A percentile compares a stretch with the other conserved stretches of the same genome.
These are phyloP conservation scores for Agrotis clavis DNA, from an alignment of 2,888 invertebrate genomes.

Conservation along the genomic window DNA sequence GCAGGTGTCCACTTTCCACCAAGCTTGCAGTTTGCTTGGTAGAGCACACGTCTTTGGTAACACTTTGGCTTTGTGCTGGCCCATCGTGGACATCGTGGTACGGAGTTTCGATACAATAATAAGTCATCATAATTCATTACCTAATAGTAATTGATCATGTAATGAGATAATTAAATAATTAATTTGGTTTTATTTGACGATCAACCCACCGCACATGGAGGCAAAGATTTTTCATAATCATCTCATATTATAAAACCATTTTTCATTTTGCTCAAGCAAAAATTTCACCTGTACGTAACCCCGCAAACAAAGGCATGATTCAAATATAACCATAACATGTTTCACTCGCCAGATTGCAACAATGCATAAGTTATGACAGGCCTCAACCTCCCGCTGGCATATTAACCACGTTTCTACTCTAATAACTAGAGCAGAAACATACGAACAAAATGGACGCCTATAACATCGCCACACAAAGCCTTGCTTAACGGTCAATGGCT, in stretches of 20 bases:
- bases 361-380: constrained; percentile 58
- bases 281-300: constrained; percentile 25
- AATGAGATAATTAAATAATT: too few species aligned
- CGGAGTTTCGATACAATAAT: too few species aligned
- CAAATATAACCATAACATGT: constrained; percentile 39
- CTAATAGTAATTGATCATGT: too few species aligned
- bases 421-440: constrained; percentile 58
- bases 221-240: too few species aligned
- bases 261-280: constrained; percentile 11
- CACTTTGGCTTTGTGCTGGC: too few species aligned
- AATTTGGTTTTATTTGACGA: too few species aligned
- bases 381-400: constrained; percentile 41
- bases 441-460: constrained; percentile 49
- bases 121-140: too few species aligned
- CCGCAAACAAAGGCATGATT: constrained; percentile 31
- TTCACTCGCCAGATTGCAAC: constrained; percentile 57
- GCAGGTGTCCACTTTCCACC: too few species aligned
- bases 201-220: too few species aligned
- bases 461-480: constrained; percentile 29
- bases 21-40: too few species aligned
- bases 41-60: too few species aligned
- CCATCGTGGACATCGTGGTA: too few species aligned
- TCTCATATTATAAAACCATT: neutral
- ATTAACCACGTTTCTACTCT: constrained; percentile 47
- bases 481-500: constrained; percentile 39